Base-by-base conservation (phyloP, 2,797 vertebrate genomes). In the Glossophaga mutica region DNA sequence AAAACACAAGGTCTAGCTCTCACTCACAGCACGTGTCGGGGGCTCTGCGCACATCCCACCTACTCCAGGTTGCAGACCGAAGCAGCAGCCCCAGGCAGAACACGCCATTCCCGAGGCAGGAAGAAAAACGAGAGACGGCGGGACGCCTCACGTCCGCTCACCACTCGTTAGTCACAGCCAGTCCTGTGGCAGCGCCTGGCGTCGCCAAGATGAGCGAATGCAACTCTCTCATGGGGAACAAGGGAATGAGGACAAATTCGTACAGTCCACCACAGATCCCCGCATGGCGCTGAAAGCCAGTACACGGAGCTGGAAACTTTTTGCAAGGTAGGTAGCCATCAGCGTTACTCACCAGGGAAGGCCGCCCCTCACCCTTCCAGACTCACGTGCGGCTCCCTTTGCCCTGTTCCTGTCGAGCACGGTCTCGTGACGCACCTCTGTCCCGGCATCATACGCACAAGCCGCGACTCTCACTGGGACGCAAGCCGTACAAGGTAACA, bases 121-220 rank as follows among this genome's bases (percentile, higher is more conserved):
- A 42, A 37, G 21, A 37, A 55, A 77, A 50, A 8, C 22, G 37
- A 70, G 29, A 85, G n/a, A n/a, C 1, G 39, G 10, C 15, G 16
- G 22, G 37, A 42, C 0, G 2, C 3, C 29, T 50, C 10, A 0
- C 67, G 50, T 81, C 77, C 44, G 52, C 39, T 68, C 85, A 21
- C 48, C n/a, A 10, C 44, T 29, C 59, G 2, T 57, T 46, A 73
- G 79, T 73, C 87, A 46, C 1, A 77, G 50, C 32, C 37, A 92
- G 59, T 93, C 73, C 39, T 14, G 37, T 21, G 67, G 57, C 55
- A 52, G 32, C 32, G 90, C 85, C 71, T 93, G 87, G 37, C 71
- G 26, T n/a, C 70, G 7, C 11, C 2, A 3, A 87, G 50, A 70
- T 21, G 65, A 22, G 24, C 22, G 59, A 21, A 24, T 9, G 39